These are phyloP conservation scores for Cyprinus carpio DNA, from an alignment of 2,113 vertebrate species.

Conservation along the genomic window DNA sequence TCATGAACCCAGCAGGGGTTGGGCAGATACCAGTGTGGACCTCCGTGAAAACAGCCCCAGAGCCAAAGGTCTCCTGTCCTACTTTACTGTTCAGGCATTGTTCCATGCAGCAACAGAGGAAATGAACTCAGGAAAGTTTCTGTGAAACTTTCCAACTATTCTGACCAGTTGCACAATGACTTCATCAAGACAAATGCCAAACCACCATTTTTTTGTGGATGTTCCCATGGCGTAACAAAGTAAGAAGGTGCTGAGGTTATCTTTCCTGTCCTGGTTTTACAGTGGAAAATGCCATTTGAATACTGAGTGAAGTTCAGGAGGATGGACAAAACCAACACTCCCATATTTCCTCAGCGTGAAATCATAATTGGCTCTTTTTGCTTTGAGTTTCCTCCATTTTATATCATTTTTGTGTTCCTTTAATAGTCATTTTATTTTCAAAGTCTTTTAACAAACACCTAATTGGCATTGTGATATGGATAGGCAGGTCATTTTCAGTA, in stretches of 20 bases:
- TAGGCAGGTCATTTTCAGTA: slow-evolving; percentile 11
- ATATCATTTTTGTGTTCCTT: background rate
- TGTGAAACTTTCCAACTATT: slow-evolving; percentile 35
- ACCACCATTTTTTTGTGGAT: background rate
- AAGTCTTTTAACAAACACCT: slow-evolving; percentile 11
- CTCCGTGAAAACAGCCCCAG: background rate
- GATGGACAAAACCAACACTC: background rate
- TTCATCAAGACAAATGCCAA: background rate
- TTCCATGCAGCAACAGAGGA: slow-evolving; percentile 1
- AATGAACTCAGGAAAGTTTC: slow-evolving; percentile 6
- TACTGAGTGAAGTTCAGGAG: background rate
- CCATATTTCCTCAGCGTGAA: background rate
- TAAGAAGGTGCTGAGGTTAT: background rate
- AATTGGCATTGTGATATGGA: slow-evolving; percentile 3
- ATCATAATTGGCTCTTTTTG: background rate
- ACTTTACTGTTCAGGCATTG: slow-evolving; percentile 23
- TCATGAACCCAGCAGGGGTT: background rate
- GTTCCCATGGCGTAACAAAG: background rate
- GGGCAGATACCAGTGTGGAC: slow-evolving; percentile 2
- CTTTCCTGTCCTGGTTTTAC: background rate
- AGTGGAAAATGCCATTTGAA: background rate
- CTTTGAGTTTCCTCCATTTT: background rate
- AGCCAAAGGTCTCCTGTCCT: slow-evolving; percentile 15
- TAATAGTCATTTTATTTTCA: background rate
- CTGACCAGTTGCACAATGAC: background rate